phyloP scores from a whole-genome alignment of 2,113 vertebrate genomes.

The Grammomys dolichurus region DNA sequence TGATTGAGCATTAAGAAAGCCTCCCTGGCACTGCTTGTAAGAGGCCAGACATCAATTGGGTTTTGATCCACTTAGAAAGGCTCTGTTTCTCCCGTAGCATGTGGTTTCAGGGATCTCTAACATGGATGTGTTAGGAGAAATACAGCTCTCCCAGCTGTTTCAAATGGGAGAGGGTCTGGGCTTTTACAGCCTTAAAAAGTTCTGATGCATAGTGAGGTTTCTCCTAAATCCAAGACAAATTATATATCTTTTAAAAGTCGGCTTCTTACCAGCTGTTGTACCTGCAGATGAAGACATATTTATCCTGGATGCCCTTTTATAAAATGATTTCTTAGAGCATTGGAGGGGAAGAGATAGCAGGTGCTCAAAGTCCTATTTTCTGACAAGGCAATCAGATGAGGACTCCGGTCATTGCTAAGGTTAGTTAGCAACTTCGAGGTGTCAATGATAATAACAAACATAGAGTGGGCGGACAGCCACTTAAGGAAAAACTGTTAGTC shows the following conservation, averaged over 20 bases:
- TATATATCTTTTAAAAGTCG: rapidly evolving
- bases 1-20: constrained; percentile 61
- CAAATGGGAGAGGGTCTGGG: neutral
- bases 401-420: constrained; percentile 76
- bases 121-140: neutral
- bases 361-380: constrained; percentile 52
- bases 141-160: neutral
- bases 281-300: neutral
- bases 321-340: constrained; percentile 62
- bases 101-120: neutral
- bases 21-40: constrained; percentile 47
- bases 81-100: neutral
- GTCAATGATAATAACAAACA: constrained; percentile 61
- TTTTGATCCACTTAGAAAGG: constrained; percentile 52
- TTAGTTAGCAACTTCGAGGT: constrained; percentile 81
- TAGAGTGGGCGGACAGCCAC: constrained; percentile 65
- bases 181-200: neutral
- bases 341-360: constrained; percentile 44
- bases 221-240: neutral
- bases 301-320: constrained; percentile 28
- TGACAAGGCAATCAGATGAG: constrained; percentile 68
- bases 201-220: neutral
- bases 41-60: constrained; percentile 56
- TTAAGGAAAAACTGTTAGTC: constrained; percentile 60
- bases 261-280: neutral